These are phyloP conservation scores for Salminus brasiliensis DNA, from an alignment of 2,113 vertebrate species.

Conservation along the genomic window DNA sequence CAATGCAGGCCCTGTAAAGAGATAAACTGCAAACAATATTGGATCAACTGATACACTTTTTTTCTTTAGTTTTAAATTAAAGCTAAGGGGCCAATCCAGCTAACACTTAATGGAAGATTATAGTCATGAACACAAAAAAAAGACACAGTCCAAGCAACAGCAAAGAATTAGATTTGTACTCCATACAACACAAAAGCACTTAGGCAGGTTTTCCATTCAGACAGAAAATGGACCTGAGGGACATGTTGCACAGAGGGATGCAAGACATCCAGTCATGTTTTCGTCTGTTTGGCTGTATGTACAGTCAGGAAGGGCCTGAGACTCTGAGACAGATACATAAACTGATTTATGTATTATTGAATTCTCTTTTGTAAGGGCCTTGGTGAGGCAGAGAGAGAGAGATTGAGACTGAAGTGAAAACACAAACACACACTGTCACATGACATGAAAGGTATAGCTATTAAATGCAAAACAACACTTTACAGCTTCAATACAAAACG, in stretches of 20 bases:
- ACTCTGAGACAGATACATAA: not conserved
- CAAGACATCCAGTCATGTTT: not conserved
- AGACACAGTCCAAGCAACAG: not conserved
- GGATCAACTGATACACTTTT: not conserved
- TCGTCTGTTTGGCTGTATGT: not conserved
- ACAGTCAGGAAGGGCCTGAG: not conserved
- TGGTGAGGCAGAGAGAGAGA: not conserved
- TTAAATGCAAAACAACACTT: not conserved
- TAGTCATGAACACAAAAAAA: too few relatives aligned
- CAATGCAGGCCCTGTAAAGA: too few relatives aligned
- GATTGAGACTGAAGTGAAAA: not conserved
- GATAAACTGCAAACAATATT: too few relatives aligned
- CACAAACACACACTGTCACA: not conserved
- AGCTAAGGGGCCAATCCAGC: too few relatives aligned
- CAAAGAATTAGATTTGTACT: not conserved
- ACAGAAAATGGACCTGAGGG: not conserved
- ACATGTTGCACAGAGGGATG: not conserved
- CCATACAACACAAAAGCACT: not conserved
- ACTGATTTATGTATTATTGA: slow-evolving; percentile 36
- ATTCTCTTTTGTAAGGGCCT: not conserved
- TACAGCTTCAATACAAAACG: not conserved
- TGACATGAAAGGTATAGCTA: not conserved
- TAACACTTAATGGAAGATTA: not conserved
- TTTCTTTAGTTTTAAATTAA: not conserved
- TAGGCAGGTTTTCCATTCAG: not conserved